Evolutionary conservation across 2,113 vertebrate species (phyloP).

Genomic region (Cairina moschata): DNA sequence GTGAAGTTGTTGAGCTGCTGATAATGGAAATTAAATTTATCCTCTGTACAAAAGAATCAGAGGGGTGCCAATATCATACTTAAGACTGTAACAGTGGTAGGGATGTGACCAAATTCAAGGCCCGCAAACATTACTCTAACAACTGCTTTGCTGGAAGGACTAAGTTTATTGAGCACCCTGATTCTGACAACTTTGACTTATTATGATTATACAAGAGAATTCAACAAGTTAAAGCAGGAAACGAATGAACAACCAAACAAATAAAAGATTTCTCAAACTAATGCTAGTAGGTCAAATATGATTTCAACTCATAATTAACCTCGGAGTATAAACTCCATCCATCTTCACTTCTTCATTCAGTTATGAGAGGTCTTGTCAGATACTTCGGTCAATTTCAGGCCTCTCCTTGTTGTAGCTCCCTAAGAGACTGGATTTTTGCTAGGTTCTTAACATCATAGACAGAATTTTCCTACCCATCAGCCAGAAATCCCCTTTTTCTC

Average conservation of each 20-base stretch:
- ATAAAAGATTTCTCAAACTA: background rate
- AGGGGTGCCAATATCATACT: background rate
- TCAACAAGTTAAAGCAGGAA: background rate
- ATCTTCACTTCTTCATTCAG: background rate
- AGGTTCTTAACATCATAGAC: background rate
- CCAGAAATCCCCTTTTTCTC: background rate
- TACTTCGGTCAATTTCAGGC: accelerated
- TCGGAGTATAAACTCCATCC: background rate
- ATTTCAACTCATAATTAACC: background rate
- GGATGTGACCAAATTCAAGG: background rate
- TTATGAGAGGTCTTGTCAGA: background rate
- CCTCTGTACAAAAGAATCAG: background rate
- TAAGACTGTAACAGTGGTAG: background rate
- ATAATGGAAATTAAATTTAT: background rate
- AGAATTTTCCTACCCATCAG: background rate
- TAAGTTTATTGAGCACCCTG: background rate
- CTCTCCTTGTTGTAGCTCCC: background rate
- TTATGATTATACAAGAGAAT: background rate
- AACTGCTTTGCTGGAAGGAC: background rate
- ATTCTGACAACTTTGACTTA: background rate
- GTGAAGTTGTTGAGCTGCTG: background rate
- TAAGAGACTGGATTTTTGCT: background rate
- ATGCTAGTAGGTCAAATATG: accelerated
- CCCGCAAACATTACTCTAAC: background rate
- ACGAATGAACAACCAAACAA: accelerated